These are phyloP conservation scores for Porites divaricata DNA, from an alignment of 92 coral and sea anemone species.

Conservation along the genomic window DNA sequence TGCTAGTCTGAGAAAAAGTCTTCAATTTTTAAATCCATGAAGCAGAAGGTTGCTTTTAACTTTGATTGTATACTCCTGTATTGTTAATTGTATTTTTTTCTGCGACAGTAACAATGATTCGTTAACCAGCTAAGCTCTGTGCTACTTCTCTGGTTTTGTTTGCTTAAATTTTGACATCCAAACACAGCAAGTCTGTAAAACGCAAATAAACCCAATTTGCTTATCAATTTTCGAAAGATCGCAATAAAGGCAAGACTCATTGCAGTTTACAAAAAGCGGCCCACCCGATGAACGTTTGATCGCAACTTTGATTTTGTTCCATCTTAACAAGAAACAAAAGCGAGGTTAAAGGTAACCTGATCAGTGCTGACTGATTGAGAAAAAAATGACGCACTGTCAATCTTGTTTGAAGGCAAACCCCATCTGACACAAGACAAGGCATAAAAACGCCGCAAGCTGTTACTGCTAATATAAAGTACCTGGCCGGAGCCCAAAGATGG, in stretches of 20 bases:
- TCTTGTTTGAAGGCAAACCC: background rate
- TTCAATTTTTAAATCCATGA: too few relatives aligned
- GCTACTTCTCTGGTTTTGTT: background rate
- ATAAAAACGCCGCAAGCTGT: background rate
- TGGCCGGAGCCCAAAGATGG: constrained; percentile 65
- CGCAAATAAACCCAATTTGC: background rate
- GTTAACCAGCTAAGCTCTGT: background rate
- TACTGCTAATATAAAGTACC: constrained; percentile 39
- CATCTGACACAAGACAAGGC: background rate
- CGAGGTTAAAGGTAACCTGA: too few relatives aligned
- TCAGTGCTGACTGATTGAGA: too few relatives aligned
- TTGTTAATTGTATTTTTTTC: background rate
- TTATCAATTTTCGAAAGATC: background rate
- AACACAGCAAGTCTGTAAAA: background rate
- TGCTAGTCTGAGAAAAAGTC: too few relatives aligned
- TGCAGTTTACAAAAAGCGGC: too few relatives aligned
- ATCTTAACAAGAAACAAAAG: too few relatives aligned
- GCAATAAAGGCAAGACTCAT: background rate
- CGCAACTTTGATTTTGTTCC: background rate
- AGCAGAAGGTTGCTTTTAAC: too few relatives aligned
- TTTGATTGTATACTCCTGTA: background rate
- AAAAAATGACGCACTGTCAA: background rate
- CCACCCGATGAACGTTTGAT: background rate
- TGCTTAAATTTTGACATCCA: background rate
- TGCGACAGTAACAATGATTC: too few relatives aligned